Evolutionary conservation across 2,888 invertebrate genomes (phyloP).

Genomic region (Limnephilus auricula): DNA sequence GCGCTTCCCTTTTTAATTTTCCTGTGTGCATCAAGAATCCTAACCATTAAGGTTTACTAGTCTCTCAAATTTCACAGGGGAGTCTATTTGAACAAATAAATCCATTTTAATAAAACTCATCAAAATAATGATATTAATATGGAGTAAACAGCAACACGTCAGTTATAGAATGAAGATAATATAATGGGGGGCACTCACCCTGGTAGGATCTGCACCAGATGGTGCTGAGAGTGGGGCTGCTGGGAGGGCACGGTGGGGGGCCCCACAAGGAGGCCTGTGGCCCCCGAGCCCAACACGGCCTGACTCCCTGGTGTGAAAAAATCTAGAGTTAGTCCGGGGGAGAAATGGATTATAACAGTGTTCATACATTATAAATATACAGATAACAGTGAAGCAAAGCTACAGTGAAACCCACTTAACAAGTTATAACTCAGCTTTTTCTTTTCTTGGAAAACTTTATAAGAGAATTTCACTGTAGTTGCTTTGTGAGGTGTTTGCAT

Average conservation of each 20-base stretch:
- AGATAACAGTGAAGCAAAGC: too few species aligned
- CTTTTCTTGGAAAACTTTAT: too few species aligned
- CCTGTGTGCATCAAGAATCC: slow-evolving; percentile 41
- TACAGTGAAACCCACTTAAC: too few species aligned
- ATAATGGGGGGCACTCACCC: slow-evolving; percentile 56
- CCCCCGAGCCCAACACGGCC: slow-evolving; percentile 59
- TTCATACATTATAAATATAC: background rate
- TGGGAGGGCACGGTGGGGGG: slow-evolving; percentile 69
- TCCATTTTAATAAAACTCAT: background rate
- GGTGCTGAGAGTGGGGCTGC: slow-evolving; percentile 72
- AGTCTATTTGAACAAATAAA: background rate
- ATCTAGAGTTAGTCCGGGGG: background rate
- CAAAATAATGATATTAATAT: background rate
- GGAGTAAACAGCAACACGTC: too few species aligned
- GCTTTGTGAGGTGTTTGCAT: too few species aligned
- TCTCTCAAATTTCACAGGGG: slow-evolving; percentile 36
- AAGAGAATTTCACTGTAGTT: too few species aligned
- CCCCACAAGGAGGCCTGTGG: slow-evolving; percentile 66
- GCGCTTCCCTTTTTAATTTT: background rate
- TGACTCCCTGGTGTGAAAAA: slow-evolving; percentile 68
- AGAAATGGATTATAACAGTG: background rate
- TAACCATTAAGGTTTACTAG: background rate
- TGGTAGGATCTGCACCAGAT: slow-evolving; percentile 70
- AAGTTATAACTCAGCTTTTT: too few species aligned
- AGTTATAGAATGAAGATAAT: background rate